Evolutionary conservation across 2,888 invertebrate genomes (phyloP).

Genomic region (Helobdella robusta): DNA sequence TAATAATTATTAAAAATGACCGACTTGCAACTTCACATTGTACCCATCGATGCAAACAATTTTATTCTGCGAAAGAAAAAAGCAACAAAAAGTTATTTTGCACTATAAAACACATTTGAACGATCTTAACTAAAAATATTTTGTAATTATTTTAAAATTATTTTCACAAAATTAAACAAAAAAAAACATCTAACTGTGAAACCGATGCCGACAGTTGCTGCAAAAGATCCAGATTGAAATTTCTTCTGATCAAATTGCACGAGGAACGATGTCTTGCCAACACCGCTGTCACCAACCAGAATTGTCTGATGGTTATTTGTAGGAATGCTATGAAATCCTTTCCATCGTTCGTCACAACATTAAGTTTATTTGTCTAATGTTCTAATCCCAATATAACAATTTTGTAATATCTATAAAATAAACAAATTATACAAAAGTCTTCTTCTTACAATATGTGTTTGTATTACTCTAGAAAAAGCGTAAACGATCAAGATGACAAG

Average conservation of each 20-base stretch:
- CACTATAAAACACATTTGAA: neutral
- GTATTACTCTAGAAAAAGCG: no score
- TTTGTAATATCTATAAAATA: no score
- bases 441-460: no score
- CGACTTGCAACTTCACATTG: conserved; percentile 25
- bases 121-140: neutral
- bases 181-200: conserved; percentile 66
- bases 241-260: conserved; percentile 87
- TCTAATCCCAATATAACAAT: no score
- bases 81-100: neutral
- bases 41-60: conserved; percentile 21
- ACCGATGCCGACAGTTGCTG: conserved; percentile 87
- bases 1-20: neutral
- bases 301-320: no score
- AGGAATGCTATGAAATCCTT: no score
- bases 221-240: conserved; percentile 80
- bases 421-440: no score
- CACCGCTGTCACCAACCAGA: conserved; percentile 82
- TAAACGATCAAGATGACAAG: no score
- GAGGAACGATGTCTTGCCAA: conserved; percentile 81
- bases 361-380: no score
- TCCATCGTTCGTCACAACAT: no score
- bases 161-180: conserved; percentile 8
- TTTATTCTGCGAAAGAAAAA: conserved; percentile 25
- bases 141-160: neutral